phyloP scores from a whole-genome alignment of 35 echinoderm and acorn worm genomes.

The Amphiura filiformis region DNA sequence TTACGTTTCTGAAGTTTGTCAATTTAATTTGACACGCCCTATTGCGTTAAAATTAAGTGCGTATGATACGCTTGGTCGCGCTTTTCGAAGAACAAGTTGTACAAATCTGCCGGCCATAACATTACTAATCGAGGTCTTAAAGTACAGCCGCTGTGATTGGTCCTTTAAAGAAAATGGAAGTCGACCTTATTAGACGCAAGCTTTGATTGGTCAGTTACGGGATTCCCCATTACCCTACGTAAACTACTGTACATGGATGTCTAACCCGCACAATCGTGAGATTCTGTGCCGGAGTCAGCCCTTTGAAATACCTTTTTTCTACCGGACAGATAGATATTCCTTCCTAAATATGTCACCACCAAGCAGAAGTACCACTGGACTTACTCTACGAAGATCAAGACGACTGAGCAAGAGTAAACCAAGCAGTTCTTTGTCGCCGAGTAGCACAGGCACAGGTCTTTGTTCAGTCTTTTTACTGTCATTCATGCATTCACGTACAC shows the following conservation, averaged over 20 bases:
- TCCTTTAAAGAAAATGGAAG: background rate
- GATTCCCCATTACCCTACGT: background rate
- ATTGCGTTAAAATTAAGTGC: background rate
- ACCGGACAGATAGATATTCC: background rate
- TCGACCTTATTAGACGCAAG: background rate
- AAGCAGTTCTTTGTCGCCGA: slow-evolving; percentile 70
- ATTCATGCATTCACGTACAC: too few relatives aligned
- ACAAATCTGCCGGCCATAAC: background rate
- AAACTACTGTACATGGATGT: background rate
- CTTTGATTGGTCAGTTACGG: background rate
- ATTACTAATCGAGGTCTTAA: background rate
- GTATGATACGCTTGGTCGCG: background rate
- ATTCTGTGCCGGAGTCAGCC: background rate
- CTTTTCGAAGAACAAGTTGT: background rate
- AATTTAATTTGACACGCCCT: background rate
- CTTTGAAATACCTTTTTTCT: background rate
- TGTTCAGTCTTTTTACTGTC: slow-evolving; percentile 39
- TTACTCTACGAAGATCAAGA: slow-evolving; percentile 69
- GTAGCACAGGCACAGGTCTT: slow-evolving; percentile 67
- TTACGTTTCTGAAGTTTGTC: background rate
- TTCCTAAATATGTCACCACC: slow-evolving; percentile 49
- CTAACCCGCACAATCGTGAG: background rate
- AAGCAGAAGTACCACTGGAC: slow-evolving; percentile 70
- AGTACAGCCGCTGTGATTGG: background rate
- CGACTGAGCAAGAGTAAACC: slow-evolving; percentile 74